A percentile compares a stretch with the other conserved stretches of the same genome.
Conservation (phyloP, 1,140 invertebrate species). For the Littorina saxatilis region DNA sequence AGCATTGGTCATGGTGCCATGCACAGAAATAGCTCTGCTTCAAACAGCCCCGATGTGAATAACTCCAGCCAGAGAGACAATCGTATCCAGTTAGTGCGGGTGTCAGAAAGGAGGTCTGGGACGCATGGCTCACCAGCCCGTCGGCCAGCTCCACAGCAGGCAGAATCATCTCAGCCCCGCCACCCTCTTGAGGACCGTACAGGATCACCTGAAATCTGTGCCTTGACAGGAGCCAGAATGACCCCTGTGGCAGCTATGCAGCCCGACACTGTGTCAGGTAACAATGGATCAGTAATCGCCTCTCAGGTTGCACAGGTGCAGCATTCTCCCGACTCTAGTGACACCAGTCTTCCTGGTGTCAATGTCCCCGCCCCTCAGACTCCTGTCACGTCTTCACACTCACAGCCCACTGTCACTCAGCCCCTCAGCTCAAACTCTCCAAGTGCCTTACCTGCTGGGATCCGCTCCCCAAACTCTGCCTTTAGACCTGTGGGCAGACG, state of each 20-base stretch:
- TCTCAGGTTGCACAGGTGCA: neutral
- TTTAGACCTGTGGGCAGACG: conserved; percentile 29
- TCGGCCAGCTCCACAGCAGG: neutral
- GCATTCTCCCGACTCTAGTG: conserved; percentile 25
- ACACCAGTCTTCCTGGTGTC: conserved; percentile 10
- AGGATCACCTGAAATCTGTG: conserved; percentile 30
- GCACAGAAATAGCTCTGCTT: neutral
- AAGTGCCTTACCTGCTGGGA: conserved; percentile 12
- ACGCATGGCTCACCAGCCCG: neutral
- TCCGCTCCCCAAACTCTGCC: conserved; percentile 27
- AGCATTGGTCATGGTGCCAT: too few relatives aligned
- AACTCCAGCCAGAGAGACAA: neutral
- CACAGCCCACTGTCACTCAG: conserved; percentile 13
- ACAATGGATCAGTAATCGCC: neutral
- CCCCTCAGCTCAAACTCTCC: neutral
- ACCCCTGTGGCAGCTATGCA: conserved; percentile 24
- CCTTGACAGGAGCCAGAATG: conserved; percentile 21
- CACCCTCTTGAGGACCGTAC: neutral
- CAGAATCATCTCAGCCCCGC: neutral
- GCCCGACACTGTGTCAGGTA: neutral
- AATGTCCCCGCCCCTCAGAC: neutral
- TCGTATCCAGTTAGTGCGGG: neutral
- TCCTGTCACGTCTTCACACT: neutral
- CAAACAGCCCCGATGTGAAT: conserved; percentile 14
- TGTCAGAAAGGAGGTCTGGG: neutral